phyloP scores from a whole-genome alignment of 2,888 invertebrate genomes.

The Xestia rhomboidea region DNA sequence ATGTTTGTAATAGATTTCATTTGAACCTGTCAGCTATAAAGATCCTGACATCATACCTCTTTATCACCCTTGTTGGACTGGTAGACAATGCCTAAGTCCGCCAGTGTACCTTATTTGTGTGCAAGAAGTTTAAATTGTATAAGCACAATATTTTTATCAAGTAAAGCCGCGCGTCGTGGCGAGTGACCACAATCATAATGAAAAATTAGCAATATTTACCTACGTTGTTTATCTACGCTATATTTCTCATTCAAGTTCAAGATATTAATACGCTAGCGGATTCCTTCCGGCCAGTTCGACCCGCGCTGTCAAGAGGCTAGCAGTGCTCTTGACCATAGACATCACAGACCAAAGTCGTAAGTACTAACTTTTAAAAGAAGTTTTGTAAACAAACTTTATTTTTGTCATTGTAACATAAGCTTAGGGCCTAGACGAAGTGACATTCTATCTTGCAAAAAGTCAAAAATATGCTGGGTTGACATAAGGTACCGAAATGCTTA shows the following conservation, averaged over 20 bases:
- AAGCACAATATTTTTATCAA: background rate
- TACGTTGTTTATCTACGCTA: background rate
- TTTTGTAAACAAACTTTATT: background rate
- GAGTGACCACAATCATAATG: background rate
- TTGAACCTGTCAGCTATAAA: background rate
- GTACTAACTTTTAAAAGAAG: background rate
- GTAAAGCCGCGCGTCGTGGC: background rate
- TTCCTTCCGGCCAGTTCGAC: constrained; percentile 21
- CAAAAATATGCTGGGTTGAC: background rate
- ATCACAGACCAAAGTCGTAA: constrained; percentile 7
- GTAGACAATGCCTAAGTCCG: background rate
- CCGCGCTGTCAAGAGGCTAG: background rate
- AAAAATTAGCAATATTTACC: background rate
- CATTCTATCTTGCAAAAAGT: background rate
- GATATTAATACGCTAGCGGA: constrained; percentile 5
- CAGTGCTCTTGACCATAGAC: constrained; percentile 6
- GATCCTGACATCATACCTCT: background rate
- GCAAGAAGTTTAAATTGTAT: background rate
- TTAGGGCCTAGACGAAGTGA: background rate
- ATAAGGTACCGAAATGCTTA: background rate
- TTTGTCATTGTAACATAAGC: background rate
- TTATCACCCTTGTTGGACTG: background rate
- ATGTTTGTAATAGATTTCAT: background rate
- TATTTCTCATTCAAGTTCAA: constrained; percentile 12
- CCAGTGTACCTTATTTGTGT: too few relatives aligned